Evolutionary conservation across 2,113 vertebrate genomes (phyloP), one percentile per base, ranked within the genome.

Genomic region (Plectropomus leopardus): DNA sequence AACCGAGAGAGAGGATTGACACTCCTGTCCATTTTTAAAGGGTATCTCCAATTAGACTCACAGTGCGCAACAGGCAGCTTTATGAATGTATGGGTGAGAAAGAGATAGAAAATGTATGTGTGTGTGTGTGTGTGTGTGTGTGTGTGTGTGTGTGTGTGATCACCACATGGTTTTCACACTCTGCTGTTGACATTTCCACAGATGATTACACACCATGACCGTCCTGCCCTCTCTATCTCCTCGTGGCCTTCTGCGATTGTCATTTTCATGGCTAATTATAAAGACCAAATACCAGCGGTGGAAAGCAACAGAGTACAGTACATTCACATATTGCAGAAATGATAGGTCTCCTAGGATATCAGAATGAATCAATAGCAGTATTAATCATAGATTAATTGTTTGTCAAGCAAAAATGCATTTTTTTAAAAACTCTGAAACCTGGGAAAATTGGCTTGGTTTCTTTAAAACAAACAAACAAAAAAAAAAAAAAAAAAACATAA

Each of bases 181-280:
- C 50, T 26, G 36, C 32, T 4, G 66, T 4, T 79, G 87, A 59
- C 71, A 86, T 86, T 83, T 83, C 44, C 74, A 73, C 70, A 44
- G 65, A 84, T 89, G 55, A 53, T 78, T 69, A 73, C 67, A 55
- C 58, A 63, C 48, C 0, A 3, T 11, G 3, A 19, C 60, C 8
- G 14, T 19, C 48, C 68, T 44, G 55, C 23, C 57, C 55, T 74
- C 50, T 48, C 28, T 2, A 5, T 51, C 57, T 51, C 54, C 28
- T 42, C 13, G 17, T 5, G 48, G 36, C 47, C 50, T 23, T 28
- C 26, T 17, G 1, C 64, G 7, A 6, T 47, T 23, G 45, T 69
- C 67, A 44, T 75, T 59, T 72, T 64, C 51, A 73, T 4, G 28
- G 66, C 47, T 79, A 74, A 87, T 87, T 55, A 72, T 14, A 9